Conservation (phyloP, 37 sponge, comb jelly and placozoan species). For the Halisarca cf. caerulea region DNA sequence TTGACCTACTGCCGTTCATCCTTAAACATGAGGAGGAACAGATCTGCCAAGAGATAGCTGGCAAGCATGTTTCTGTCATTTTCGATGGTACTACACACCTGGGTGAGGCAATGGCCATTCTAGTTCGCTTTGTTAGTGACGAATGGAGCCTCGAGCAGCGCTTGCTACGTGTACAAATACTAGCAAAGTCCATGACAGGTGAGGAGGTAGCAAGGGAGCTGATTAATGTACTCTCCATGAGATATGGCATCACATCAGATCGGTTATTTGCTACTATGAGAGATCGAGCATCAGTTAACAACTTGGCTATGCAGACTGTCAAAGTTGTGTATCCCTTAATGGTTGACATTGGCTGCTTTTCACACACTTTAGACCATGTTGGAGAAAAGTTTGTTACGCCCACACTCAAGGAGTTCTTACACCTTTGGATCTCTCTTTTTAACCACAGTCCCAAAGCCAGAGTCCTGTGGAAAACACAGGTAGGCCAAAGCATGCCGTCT, state of each 20-base stretch:
- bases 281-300: slow-evolving; percentile 35
- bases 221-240: neutral
- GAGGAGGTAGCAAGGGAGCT: slow-evolving; percentile 37
- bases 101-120: slow-evolving; percentile 49
- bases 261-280: slow-evolving; percentile 26
- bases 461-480: slow-evolving; percentile 40
- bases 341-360: slow-evolving; percentile 53
- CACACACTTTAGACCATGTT: slow-evolving; percentile 56
- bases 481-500: slow-evolving; percentile 34
- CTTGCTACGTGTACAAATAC: slow-evolving; percentile 23
- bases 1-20: slow-evolving; percentile 31
- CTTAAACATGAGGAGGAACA: neutral
- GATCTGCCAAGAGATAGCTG: slow-evolving; percentile 33
- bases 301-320: slow-evolving; percentile 30
- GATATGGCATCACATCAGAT: neutral
- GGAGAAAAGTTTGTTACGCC: slow-evolving; percentile 38
- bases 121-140: slow-evolving; percentile 29
- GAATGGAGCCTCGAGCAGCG: slow-evolving; percentile 37
- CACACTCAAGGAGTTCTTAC: slow-evolving; percentile 26
- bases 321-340: slow-evolving; percentile 32
- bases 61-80: slow-evolving; percentile 40
- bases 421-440: slow-evolving; percentile 36
- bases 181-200: slow-evolving; percentile 27
- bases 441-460: slow-evolving; percentile 48
- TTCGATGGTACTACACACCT: slow-evolving; percentile 60